phyloP scores from a whole-genome alignment of 2,797 vertebrate species.

The Pelodytes ibericus region DNA sequence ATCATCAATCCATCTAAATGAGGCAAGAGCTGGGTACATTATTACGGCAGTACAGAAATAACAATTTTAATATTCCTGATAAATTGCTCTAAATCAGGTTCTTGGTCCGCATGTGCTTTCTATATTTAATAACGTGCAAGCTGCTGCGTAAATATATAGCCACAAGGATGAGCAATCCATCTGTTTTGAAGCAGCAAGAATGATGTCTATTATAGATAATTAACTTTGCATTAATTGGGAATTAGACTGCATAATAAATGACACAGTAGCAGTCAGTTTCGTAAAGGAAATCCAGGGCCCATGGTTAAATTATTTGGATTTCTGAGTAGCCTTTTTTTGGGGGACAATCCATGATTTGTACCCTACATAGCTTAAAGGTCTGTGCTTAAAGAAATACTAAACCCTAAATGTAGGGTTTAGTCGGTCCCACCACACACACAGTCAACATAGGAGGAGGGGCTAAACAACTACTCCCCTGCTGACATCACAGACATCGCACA shows the following conservation, averaged over 20 bases:
- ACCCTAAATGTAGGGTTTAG: too few relatives aligned
- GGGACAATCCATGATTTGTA: too few relatives aligned
- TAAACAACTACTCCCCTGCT: too few relatives aligned
- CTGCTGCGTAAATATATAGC: background rate
- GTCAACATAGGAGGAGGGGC: too few relatives aligned
- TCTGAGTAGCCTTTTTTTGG: too few relatives aligned
- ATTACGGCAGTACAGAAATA: background rate
- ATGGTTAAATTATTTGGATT: too few relatives aligned
- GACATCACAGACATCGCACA: too few relatives aligned
- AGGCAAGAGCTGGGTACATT: background rate
- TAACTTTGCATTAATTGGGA: slow-evolving; percentile 8
- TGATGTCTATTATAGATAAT: background rate
- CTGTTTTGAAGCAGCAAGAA: slow-evolving; percentile 5
- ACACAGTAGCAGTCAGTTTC: background rate
- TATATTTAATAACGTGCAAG: background rate
- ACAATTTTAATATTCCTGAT: background rate
- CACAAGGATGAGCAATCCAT: slow-evolving; percentile 9
- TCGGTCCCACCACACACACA: too few relatives aligned
- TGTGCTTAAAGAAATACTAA: too few relatives aligned
- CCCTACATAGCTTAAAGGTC: too few relatives aligned
- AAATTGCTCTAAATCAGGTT: background rate
- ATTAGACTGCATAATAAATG: slow-evolving; percentile 1
- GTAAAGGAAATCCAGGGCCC: background rate
- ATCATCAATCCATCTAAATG: background rate
- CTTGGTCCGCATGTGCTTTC: background rate